Percentiles rank a stretch among this genome's conserved stretches.
phyloP scores from a whole-genome alignment of 2,888 invertebrate genomes.

The Muscina levida region DNA sequence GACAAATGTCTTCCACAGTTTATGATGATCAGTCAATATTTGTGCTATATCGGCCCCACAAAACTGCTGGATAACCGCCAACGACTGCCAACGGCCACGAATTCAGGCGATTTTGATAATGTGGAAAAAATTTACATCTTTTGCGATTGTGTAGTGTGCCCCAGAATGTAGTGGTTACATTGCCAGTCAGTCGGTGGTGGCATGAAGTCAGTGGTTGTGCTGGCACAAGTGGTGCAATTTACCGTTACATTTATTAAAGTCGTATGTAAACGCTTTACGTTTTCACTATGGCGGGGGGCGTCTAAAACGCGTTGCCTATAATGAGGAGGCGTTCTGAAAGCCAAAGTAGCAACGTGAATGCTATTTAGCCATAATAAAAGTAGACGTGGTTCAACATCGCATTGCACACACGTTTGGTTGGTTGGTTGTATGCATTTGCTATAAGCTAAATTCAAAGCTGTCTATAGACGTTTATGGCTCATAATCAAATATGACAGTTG shows the following conservation, averaged over 20 bases:
- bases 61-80: background rate
- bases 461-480: slow-evolving; percentile 31
- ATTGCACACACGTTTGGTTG: too few relatives aligned
- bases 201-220: background rate
- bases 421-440: slow-evolving; percentile 14
- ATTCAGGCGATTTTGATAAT: slow-evolving; percentile 72
- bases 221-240: slow-evolving; percentile 37
- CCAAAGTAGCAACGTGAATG: slow-evolving; percentile 74
- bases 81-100: slow-evolving; percentile 46
- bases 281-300: slow-evolving; percentile 68
- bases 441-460: background rate
- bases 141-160: slow-evolving; percentile 17
- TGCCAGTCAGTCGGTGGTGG: slow-evolving; percentile 2
- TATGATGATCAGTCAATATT: slow-evolving; percentile 31
- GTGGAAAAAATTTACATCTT: slow-evolving; percentile 52
- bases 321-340: slow-evolving; percentile 75
- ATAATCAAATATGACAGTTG: slow-evolving; percentile 54
- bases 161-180: slow-evolving; percentile 19
- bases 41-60: background rate
- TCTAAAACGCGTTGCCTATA: slow-evolving; percentile 74
- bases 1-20: slow-evolving; percentile 9
- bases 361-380: slow-evolving; percentile 69
- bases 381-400: background rate
- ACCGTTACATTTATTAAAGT: slow-evolving; percentile 47
- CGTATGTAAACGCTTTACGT: slow-evolving; percentile 27